Evolutionary conservation across 2,113 vertebrate species (phyloP).

Genomic region (Pelodiscus sinensis): DNA sequence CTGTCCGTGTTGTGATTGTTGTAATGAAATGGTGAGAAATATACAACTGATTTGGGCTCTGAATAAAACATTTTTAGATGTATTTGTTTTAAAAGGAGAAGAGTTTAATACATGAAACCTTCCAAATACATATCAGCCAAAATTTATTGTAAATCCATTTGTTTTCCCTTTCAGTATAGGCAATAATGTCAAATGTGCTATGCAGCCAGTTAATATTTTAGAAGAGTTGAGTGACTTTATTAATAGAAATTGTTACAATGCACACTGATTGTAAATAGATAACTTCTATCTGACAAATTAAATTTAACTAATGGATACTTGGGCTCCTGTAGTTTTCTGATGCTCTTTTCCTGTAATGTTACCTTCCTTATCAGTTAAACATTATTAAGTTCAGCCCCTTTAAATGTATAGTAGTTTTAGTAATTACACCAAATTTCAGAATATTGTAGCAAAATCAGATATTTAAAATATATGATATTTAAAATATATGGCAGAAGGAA

Average conservation of each 20-base stretch:
- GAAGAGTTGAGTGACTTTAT: constrained; percentile 87
- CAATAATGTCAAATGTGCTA: constrained; percentile 98
- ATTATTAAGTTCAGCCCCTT: constrained; percentile 23
- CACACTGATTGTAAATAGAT: constrained; percentile 94
- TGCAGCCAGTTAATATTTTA: constrained; percentile 96
- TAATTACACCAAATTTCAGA: constrained; percentile 27
- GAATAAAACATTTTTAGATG: constrained; percentile 60
- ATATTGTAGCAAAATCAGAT: constrained; percentile 7
- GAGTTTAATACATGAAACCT: constrained; percentile 69
- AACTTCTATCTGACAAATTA: constrained; percentile 96
- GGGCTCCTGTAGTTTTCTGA: constrained; percentile 79
- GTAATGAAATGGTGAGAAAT: constrained; percentile 71
- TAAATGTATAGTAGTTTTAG: constrained; percentile 26
- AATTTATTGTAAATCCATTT: constrained; percentile 81
- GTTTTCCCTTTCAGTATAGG: constrained; percentile 84
- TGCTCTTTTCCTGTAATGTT: constrained; percentile 54
- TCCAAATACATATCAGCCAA: constrained; percentile 77
- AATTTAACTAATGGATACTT: constrained; percentile 86
- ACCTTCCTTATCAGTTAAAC: constrained; percentile 35
- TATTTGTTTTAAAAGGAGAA: constrained; percentile 72
- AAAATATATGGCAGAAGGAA: neutral
- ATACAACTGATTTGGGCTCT: constrained; percentile 75
- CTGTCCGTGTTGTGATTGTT: constrained; percentile 76
- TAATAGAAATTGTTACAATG: constrained; percentile 93
- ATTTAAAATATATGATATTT: constrained; percentile 8